phyloP scores from a whole-genome alignment of 1,140 invertebrate species.

The Coenobita brevimanus region DNA sequence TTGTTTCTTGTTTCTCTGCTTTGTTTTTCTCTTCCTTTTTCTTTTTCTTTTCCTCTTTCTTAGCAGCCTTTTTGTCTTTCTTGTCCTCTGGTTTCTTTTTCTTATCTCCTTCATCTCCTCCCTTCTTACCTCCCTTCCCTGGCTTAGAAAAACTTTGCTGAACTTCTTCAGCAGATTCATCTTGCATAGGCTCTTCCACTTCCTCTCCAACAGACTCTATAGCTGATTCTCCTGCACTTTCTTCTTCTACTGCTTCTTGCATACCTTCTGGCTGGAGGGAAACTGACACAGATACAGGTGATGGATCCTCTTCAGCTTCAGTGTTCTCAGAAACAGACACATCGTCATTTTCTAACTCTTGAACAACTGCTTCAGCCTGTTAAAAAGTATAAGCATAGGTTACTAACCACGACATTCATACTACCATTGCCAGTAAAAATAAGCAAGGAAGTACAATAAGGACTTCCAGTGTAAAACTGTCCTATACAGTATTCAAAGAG shows the following conservation, averaged over 20 bases:
- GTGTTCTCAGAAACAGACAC: neutral
- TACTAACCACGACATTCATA: no score
- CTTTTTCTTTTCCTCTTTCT: slow-evolving; percentile 10
- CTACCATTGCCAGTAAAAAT: no score
- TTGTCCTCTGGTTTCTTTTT: slow-evolving; percentile 23
- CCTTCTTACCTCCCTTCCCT: slow-evolving; percentile 9
- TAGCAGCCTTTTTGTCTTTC: slow-evolving; percentile 18
- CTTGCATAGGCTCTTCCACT: neutral
- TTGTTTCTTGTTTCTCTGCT: neutral
- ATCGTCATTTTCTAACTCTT: neutral
- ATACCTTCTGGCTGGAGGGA: neutral
- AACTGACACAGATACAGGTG: neutral
- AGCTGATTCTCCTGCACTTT: neutral
- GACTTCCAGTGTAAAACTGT: no score
- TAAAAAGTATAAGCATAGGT: neutral
- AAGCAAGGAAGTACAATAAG: no score
- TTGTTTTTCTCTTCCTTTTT: neutral
- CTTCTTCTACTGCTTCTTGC: slow-evolving; percentile 5
- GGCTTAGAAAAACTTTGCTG: slow-evolving; percentile 6
- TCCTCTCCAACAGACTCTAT: neutral
- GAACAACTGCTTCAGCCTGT: slow-evolving; percentile 8
- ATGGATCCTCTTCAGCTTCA: neutral
- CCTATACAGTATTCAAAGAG: no score
- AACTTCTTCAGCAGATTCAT: neutral
- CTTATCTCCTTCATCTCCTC: slow-evolving; percentile 33